Evolutionary conservation across 92 coral and sea anemone genomes (phyloP), one percentile per base, ranked within the genome.

Genomic region (Actinernus sp.): DNA sequence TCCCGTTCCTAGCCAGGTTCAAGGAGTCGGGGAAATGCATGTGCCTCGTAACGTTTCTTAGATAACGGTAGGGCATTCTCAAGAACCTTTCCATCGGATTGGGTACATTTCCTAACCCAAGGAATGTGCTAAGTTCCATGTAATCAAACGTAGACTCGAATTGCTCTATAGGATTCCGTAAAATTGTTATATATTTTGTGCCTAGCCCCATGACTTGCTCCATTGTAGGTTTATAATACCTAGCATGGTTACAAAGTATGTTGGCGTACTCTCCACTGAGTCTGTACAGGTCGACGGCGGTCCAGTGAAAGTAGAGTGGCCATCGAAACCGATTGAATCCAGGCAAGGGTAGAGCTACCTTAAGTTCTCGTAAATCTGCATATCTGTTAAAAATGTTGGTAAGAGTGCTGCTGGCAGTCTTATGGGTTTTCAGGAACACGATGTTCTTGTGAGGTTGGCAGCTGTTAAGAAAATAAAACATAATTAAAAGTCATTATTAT

Each of bases 71-170:
- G 23, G 98, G 98, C 20, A 77, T 76, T 50, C 56, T 25, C 32
- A 94, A 49, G 38, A 94, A 94, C 22, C 58, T 55, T 11, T 81
- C 89, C 89, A 94, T 39, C 0, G 98, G 88, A 34, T 78, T 71
- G 23, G 79, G 36, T n/a, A 41, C 59, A n/a, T 68, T 63, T 1
- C 74, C 8, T 69, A 94, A 62, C 20, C 76, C 68, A 12, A 94
- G 68, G 2, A 10, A 62, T 1, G 59, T 58, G 30, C 79, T 31
- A 31, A 91, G 57, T 29, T 91, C 97, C 98, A 94, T 91, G 79
- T 94, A 94, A 65, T 87, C 83, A 64, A 91, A 94, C 38, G 84
- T 94, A 1, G 98, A 94, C 65, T 94, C 98, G 58, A 88, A 94
- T 36, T 94, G 98, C 48, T 70, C 30, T 14, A 87, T 85, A 1